Evolutionary conservation across 2,113 vertebrate species (phyloP), one percentile per base, ranked within the genome.

Genomic region (Hemiprocne comata): DNA sequence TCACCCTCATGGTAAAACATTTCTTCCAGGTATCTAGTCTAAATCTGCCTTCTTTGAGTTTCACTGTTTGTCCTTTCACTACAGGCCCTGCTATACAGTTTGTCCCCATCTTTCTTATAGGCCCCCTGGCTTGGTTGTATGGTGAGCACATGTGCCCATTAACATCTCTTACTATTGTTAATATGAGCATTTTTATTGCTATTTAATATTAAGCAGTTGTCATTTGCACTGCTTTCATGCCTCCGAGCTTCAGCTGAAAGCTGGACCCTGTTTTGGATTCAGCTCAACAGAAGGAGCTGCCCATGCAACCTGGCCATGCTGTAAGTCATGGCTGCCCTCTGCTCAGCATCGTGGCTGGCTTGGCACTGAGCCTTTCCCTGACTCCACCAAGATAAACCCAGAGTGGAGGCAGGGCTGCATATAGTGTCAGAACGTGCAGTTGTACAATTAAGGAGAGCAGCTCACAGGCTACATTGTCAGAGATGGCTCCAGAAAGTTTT

Each of bases 281-380:
- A 2, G 44, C 17, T 73, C 20, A 29, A 23, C 20, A 40, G 72
- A 29, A 57, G 58, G 64, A 89, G 42, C 44, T 28, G 13, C 36
- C 21, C 0, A 0, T n/a, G 38, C 15, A 21, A 31, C 54, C 11
- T 21, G 1, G 34, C 44, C 38, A 6, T 0, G 0, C 20, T 80
- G 55, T 40, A 17, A 4, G 46, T 18, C 1, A 0, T 11, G 31
- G 29, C 57, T 70, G 69, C 46, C 17, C 5, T 40, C 38, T 44
- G 44, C 76, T 55, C 10, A 6, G 40, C 50, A 2, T 44, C 2
- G 1, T 34, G 42, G 31, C 18, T 76, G 60, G 34, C 21, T 62
- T 54, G 44, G 61, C 23, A 3, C 55, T 34, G 48, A 80, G 28
- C 80, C 51, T 34, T 66, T 77, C 55, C 58, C 42, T 67, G 17